Evolutionary conservation across 2,888 invertebrate species (phyloP), one percentile per base, ranked within the genome.

Genomic region (Melanotus villosus): DNA sequence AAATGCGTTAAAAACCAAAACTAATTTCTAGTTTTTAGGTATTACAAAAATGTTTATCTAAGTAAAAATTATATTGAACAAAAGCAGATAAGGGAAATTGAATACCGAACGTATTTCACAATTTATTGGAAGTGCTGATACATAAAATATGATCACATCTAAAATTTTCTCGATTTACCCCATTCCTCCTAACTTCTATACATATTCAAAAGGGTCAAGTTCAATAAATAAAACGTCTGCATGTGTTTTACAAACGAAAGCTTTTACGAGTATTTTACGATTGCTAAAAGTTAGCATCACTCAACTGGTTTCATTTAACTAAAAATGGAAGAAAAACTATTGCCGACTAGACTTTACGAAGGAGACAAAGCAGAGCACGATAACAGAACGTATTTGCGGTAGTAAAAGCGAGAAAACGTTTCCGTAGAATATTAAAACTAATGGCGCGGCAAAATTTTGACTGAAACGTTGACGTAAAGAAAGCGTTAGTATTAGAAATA

Each of bases 211-310:
- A 26, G 16, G 16, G 41, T 41, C 16, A 41, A 18, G 41, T 18
- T 2, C 41, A 41, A 1, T 14, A 41, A 41, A 41, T 6, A 18
- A 18, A 18, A 9, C 36, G 41, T 41, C 41, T 2, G 9, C 41
- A 41, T 41, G 18, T 16, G 9, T 41, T 9, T 1, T 41, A 16
- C 9, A 26, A 26, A n/a, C 6, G 18, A 41, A 10, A 30, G 19
- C 16, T 52, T 47, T 52, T 52, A 52, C 26, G 52, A 52, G 30
- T 30, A 30, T 52, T 52, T 52, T 52, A 52, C 30, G 52, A 52
- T 52, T 5, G 12, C 12, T 14, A 23, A 9, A 23, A 16, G 7
- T 26, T 52, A 52, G 30, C 30, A 52, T 12, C 30, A 30, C 30
- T 30, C 30, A 52, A 30, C 30, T 52, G 52, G 30, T 52, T 26